Evolutionary conservation across 1,140 invertebrate genomes (phyloP).

Genomic region (Drosophila triauraria): DNA sequence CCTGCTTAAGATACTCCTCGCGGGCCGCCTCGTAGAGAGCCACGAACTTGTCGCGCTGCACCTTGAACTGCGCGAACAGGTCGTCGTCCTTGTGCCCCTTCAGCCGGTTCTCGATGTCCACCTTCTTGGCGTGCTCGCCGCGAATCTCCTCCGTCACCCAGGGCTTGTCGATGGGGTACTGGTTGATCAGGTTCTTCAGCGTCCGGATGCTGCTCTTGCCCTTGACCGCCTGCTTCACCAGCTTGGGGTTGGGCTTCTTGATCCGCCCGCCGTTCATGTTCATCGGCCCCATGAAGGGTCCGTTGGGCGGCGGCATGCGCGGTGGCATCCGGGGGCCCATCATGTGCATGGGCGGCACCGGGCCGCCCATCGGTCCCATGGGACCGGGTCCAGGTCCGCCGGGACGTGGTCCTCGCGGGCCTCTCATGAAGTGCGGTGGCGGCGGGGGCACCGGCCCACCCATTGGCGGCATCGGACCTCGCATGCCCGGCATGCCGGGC

Average conservation of each 20-base stretch:
- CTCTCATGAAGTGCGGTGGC: slow-evolving; percentile 60
- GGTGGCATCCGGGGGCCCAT: slow-evolving; percentile 67
- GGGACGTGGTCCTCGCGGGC: slow-evolving; percentile 27
- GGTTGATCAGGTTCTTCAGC: slow-evolving; percentile 80
- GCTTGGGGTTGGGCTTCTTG: slow-evolving; percentile 72
- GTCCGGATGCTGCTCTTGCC: slow-evolving; percentile 82
- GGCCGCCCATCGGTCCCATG: slow-evolving; percentile 44
- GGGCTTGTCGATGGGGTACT: slow-evolving; percentile 83
- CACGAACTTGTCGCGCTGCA: slow-evolving; percentile 84
- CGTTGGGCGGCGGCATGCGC: slow-evolving; percentile 56
- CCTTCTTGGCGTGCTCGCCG: slow-evolving; percentile 69
- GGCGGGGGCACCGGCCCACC: slow-evolving; percentile 59
- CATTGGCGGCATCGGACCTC: slow-evolving; percentile 57
- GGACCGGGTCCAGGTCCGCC: slow-evolving; percentile 49
- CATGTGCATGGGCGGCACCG: slow-evolving; percentile 60
- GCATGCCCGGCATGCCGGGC: slow-evolving; percentile 49
- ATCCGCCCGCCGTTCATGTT: slow-evolving; percentile 62
- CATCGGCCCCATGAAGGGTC: slow-evolving; percentile 47
- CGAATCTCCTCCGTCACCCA: slow-evolving; percentile 83
- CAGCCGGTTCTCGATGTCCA: slow-evolving; percentile 80
- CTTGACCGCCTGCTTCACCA: slow-evolving; percentile 73
- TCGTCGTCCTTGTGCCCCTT: slow-evolving; percentile 84
- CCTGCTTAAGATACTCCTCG: slow-evolving; percentile 74
- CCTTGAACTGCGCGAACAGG: slow-evolving; percentile 81
- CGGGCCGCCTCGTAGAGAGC: slow-evolving; percentile 75